These are phyloP conservation scores for Trissolcus brochymenae DNA, from an alignment of 2,888 invertebrate genomes.

Conservation along the genomic window DNA sequence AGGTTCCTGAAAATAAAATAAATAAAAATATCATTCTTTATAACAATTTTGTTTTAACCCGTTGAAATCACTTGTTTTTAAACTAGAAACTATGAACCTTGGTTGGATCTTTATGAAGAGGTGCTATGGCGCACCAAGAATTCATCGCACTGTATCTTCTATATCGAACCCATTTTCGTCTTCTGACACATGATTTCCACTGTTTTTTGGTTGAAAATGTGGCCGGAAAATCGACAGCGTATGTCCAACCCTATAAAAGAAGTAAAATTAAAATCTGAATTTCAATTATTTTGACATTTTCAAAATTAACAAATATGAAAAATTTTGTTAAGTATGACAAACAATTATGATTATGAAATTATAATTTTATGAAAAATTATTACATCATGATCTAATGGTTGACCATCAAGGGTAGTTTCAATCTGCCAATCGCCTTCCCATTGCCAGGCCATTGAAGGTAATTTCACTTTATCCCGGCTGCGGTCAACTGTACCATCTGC, in stretches of 20 bases:
- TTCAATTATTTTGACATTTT: background rate
- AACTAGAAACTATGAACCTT: slow-evolving; percentile 75
- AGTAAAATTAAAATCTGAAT: slow-evolving; percentile 5
- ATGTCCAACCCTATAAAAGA: slow-evolving; percentile 85
- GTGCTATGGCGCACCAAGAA: slow-evolving; percentile 94
- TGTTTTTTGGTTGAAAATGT: slow-evolving; percentile 87
- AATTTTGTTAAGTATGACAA: background rate
- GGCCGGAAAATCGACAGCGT: slow-evolving; percentile 93
- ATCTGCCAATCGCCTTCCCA: slow-evolving; percentile 97
- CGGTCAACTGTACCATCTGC: slow-evolving; percentile 88
- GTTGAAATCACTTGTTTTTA: background rate
- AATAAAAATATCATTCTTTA: background rate
- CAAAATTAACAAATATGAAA: background rate
- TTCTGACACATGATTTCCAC: slow-evolving; percentile 93
- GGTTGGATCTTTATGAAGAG: slow-evolving; percentile 91
- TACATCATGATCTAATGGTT: slow-evolving; percentile 91
- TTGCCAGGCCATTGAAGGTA: slow-evolving; percentile 96
- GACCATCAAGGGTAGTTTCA: slow-evolving; percentile 89
- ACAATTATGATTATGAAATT: too few relatives aligned
- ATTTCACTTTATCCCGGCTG: slow-evolving; percentile 86
- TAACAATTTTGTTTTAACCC: background rate
- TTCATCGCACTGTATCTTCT: slow-evolving; percentile 92
- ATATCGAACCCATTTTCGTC: slow-evolving; percentile 93
- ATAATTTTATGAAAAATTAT: too few relatives aligned
- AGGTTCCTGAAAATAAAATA: slow-evolving; percentile 82